Percentiles rank a stretch among this genome's conserved stretches.
phyloP scores from a whole-genome alignment of 2,888 invertebrate genomes.

The Eristalinus sepulchralis region DNA sequence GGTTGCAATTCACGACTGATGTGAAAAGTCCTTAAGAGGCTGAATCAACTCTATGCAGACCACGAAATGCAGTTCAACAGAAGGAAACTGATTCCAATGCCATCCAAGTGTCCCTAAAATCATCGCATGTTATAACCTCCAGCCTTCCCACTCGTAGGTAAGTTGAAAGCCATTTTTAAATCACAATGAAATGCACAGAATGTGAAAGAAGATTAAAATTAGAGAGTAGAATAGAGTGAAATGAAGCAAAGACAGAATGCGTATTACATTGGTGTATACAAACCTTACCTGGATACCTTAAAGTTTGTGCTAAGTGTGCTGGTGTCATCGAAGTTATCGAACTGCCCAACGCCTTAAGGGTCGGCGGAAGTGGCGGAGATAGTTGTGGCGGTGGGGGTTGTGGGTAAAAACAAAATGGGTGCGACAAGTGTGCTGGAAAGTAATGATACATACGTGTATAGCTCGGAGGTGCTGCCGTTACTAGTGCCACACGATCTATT shows the following conservation, averaged over 20 bases:
- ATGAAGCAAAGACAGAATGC: background rate
- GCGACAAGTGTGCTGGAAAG: constrained; percentile 83
- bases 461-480: constrained; percentile 84
- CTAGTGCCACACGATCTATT: constrained; percentile 85
- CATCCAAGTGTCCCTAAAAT: too few relatives aligned
- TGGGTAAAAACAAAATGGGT: constrained; percentile 81
- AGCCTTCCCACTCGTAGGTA: too few relatives aligned
- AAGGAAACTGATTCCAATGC: too few relatives aligned
- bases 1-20: too few relatives aligned
- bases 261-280: constrained; percentile 63
- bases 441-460: constrained; percentile 85
- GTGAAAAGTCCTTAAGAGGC: too few relatives aligned
- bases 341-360: constrained; percentile 79
- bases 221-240: background rate
- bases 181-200: too few relatives aligned
- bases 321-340: constrained; percentile 78
- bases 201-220: constrained; percentile 14
- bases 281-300: constrained; percentile 81
- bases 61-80: too few relatives aligned
- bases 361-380: constrained; percentile 77
- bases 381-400: constrained; percentile 79
- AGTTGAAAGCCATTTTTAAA: too few relatives aligned
- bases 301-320: constrained; percentile 81
- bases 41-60: too few relatives aligned
- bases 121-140: too few relatives aligned